Evolutionary conservation across 1,140 invertebrate species (phyloP), one percentile per base, ranked within the genome.

Genomic region (Eupristina koningsbergeri): DNA sequence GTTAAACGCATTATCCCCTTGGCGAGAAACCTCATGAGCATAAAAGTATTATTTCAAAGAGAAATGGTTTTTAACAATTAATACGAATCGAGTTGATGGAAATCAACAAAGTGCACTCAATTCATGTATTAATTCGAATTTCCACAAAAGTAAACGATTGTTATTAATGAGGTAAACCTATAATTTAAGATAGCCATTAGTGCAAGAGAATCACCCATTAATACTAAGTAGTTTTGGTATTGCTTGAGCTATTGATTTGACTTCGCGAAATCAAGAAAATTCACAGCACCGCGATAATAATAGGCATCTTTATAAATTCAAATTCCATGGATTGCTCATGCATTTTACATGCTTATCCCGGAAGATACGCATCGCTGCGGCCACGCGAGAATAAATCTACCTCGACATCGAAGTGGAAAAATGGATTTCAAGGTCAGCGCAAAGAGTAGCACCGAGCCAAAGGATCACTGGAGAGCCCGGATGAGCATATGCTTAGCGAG

Each of bases 341-440:
- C 29, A 19, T 34, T 29, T 22, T 31, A 34, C 9, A 11, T 3
- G 3, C 1, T 19, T 15, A 34, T 34, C 29, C 2, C 36, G 45
- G n/a, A 47, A 53, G 45, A 45, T 19, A 29, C 73, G 15, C 7
- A 17, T 41, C 6, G 67, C 19, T 17, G 67, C 6, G 34, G 17
- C 39, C n/a, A 5, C 53, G 34, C 36, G 50, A 83, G 82, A 79
- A 36, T 83, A 73, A 83, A 83, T 47, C 22, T 78, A 19, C 80
- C 53, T 61, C 36, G 29, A 34, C n/a, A 39, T 19, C 53, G 39
- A 84, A 84, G 84, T 81, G 74, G 63, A 81, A 85, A 85, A 85
- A 71, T 85, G 39, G 84, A 81, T 67, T 81, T 81, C 84, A 85
- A 81, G 84, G 84, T 85, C 79, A 85, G 39, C 39, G 34, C 36